Evolutionary conservation across 2,888 invertebrate genomes (phyloP).

Genomic region (Drosophila imparisetae): DNA sequence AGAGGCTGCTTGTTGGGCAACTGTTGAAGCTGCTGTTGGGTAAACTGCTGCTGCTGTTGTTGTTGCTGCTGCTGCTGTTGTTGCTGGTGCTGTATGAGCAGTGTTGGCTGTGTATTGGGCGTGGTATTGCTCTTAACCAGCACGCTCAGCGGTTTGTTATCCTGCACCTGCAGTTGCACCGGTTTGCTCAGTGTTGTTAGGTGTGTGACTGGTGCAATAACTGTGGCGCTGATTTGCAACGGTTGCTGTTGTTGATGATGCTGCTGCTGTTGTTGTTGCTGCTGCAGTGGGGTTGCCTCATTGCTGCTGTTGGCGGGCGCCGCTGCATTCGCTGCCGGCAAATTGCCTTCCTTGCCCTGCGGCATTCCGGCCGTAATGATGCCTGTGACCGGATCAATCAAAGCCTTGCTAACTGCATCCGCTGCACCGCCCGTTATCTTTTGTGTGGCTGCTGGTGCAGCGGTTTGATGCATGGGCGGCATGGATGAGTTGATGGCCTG

Average conservation of each 20-base stretch:
- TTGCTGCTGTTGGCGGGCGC: constrained; percentile 62
- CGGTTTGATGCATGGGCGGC: constrained; percentile 79
- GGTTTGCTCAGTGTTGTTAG: constrained; percentile 73
- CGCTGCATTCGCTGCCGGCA: constrained; percentile 80
- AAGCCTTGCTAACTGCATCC: constrained; percentile 86
- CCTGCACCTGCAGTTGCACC: constrained; percentile 62
- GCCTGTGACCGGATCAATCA: constrained; percentile 91
- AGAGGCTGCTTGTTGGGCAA: constrained; percentile 76
- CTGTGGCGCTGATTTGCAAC: constrained; percentile 58
- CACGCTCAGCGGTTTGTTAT: constrained; percentile 81
- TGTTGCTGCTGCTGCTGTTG: constrained; percentile 53
- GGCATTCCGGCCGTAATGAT: constrained; percentile 88
- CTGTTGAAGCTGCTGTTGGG: constrained; percentile 52
- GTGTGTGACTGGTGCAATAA: constrained; percentile 67
- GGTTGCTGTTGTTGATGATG: constrained; percentile 49
- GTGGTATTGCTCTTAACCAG: constrained; percentile 77
- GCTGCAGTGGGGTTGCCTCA: constrained; percentile 32
- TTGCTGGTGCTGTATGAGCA: constrained; percentile 58
- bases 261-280: constrained; percentile 46
- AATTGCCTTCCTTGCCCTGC: constrained; percentile 87
- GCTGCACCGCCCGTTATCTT: constrained; percentile 83
- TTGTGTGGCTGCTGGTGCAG: constrained; percentile 74
- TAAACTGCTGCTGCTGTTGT: constrained; percentile 38
- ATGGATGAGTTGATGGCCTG: constrained; percentile 75
- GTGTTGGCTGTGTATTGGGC: constrained; percentile 43